These are phyloP conservation scores for Lontra canadensis DNA, from an alignment of 2,113 vertebrate species.

Conservation along the genomic window DNA sequence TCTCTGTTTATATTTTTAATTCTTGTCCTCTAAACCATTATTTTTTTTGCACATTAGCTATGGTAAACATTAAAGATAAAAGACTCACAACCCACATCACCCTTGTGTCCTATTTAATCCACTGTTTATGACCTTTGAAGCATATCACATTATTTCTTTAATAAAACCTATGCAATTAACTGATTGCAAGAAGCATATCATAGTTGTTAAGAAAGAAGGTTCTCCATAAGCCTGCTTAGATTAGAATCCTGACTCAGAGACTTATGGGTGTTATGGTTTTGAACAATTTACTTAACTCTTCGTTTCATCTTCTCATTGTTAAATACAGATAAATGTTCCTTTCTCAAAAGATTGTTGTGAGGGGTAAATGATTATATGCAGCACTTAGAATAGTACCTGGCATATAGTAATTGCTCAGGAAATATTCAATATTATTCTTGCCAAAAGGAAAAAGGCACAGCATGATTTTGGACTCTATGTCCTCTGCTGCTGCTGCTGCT, in stretches of 20 bases:
- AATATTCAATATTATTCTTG: background rate
- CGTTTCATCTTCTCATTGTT: background rate
- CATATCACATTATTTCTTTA: background rate
- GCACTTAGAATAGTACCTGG: background rate
- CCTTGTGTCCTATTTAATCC: background rate
- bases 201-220: background rate
- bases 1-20: background rate
- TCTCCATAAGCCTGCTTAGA: background rate
- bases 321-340: background rate
- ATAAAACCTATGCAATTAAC: background rate
- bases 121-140: background rate
- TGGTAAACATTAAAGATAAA: background rate
- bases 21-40: background rate
- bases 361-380: background rate
- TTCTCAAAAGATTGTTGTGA: background rate
- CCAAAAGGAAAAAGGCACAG: background rate
- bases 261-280: background rate
- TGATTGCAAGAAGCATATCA: background rate
- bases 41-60: background rate
- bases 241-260: background rate
- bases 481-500: fast-evolving
- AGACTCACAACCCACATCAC: background rate
- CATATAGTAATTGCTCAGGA: background rate
- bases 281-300: background rate
- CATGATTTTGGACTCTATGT: background rate